A percentile compares a stretch with the other conserved stretches of the same genome.
These are phyloP conservation scores for Gryllus bimaculatus DNA, from an alignment of 1,140 invertebrate species.

Conservation along the genomic window DNA sequence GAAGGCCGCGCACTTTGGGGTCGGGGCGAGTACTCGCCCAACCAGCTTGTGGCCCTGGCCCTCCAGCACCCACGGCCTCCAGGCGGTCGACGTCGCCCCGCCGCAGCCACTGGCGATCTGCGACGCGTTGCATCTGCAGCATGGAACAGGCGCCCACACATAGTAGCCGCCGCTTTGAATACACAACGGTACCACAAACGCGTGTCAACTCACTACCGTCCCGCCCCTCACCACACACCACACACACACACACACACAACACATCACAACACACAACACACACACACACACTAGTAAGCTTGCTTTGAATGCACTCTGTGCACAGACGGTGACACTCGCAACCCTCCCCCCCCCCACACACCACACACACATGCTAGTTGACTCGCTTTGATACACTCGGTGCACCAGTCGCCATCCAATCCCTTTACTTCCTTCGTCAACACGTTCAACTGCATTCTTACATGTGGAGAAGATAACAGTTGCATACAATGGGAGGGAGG, in stretches of 20 bases:
- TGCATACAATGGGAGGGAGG: no score
- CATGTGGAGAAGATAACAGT: no score
- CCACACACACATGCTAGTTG: neutral
- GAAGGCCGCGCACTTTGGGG: conserved; percentile 52
- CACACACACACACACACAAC: neutral
- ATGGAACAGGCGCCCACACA: conserved; percentile 29
- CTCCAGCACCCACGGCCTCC: conserved; percentile 63
- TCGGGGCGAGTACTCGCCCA: conserved; percentile 54
- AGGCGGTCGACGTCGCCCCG: conserved; percentile 63
- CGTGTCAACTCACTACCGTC: neutral
- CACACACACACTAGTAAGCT: conserved; percentile 26
- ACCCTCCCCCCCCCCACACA: no score
- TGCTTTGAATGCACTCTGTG: no score
- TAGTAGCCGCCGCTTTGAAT: neutral
- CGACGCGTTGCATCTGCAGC: conserved; percentile 41
- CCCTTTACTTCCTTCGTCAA: no score
- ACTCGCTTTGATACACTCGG: neutral
- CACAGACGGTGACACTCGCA: neutral
- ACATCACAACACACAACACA: conserved; percentile 10
- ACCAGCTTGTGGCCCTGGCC: conserved; percentile 65
- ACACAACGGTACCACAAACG: neutral
- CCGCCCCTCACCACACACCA: no score
- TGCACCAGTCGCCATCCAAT: no score
- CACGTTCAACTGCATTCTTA: no score
- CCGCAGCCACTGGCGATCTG: conserved; percentile 57